A percentile compares a stretch with the other conserved stretches of the same genome.
Conservation (phyloP, 1,140 invertebrate species). For the Musca vetustissima region DNA sequence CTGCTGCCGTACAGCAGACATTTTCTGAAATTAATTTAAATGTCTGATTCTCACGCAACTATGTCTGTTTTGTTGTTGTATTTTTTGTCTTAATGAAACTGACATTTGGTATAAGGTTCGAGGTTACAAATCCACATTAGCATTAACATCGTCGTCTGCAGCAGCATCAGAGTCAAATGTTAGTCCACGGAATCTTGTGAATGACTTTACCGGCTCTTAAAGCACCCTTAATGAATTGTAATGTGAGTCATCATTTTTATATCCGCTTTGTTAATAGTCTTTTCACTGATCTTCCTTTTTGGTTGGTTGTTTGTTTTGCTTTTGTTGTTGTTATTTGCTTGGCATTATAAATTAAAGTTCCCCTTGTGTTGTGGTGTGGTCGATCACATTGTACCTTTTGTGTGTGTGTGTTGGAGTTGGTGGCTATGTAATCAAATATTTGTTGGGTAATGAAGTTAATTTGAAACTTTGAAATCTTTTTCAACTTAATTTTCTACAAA, state of each 20-base stretch:
- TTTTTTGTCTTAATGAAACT: not conserved
- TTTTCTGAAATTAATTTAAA: slow-evolving; percentile 12
- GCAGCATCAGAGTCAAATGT: too few species aligned
- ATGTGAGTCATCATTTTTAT: slow-evolving; percentile 22
- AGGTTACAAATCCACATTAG: too few species aligned
- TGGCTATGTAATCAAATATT: slow-evolving; percentile 1
- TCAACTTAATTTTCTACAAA: slow-evolving; percentile 19
- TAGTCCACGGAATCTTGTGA: too few species aligned
- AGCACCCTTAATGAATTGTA: slow-evolving; percentile 19
- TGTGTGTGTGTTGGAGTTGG: too few species aligned
- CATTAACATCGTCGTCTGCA: too few species aligned
- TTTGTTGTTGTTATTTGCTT: not conserved
- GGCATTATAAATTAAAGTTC: not conserved
- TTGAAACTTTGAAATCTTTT: slow-evolving; percentile 20
- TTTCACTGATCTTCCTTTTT: not conserved
- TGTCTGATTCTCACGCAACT: slow-evolving; percentile 12
- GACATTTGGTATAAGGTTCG: not conserved
- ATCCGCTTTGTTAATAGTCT: slow-evolving; percentile 4
- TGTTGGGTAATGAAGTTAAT: slow-evolving; percentile 19
- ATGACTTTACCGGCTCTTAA: too few species aligned
- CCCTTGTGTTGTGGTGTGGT: not conserved
- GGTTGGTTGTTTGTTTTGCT: not conserved
- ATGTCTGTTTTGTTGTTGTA: not conserved
- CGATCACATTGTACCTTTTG: too few species aligned
- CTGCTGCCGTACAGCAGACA: too few species aligned